phyloP scores from a whole-genome alignment of 2,888 invertebrate genomes.

The Eubasilissa splendida region DNA sequence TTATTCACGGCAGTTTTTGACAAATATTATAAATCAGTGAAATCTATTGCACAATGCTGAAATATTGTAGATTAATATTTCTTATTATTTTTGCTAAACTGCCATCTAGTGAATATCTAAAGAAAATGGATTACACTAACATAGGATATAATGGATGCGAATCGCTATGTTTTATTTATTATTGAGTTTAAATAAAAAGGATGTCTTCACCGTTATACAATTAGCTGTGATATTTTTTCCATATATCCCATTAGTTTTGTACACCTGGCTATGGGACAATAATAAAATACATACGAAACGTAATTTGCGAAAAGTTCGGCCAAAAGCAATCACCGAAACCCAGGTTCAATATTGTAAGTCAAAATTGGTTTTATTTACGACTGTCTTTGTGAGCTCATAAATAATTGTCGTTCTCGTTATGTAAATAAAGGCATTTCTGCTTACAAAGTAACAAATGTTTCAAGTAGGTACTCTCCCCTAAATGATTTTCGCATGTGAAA shows the following conservation, averaged over 20 bases:
- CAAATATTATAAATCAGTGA: too few species aligned
- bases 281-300: conserved; percentile 3
- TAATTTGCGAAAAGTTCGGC: conserved; percentile 30
- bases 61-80: too few species aligned
- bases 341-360: background rate
- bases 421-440: conserved; percentile 18
- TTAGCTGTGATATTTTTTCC: too few species aligned
- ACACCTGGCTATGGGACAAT: background rate
- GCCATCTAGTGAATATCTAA: too few species aligned
- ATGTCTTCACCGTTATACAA: too few species aligned
- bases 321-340: conserved; percentile 6
- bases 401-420: conserved; percentile 24
- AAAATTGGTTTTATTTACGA: conserved; percentile 31
- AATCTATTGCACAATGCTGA: too few species aligned
- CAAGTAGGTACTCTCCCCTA: background rate
- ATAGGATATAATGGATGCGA: too few species aligned
- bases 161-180: too few species aligned
- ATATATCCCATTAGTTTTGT: background rate
- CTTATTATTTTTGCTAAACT: too few species aligned
- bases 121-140: too few species aligned
- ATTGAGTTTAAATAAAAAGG: too few species aligned
- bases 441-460: background rate
- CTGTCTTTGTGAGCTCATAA: conserved; percentile 28
- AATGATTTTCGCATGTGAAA: conserved; percentile 4
- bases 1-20: too few species aligned